Percentiles rank a stretch among this genome's conserved stretches.
Conservation (phyloP, 2,113 vertebrate species). For the Albula goreensis region DNA sequence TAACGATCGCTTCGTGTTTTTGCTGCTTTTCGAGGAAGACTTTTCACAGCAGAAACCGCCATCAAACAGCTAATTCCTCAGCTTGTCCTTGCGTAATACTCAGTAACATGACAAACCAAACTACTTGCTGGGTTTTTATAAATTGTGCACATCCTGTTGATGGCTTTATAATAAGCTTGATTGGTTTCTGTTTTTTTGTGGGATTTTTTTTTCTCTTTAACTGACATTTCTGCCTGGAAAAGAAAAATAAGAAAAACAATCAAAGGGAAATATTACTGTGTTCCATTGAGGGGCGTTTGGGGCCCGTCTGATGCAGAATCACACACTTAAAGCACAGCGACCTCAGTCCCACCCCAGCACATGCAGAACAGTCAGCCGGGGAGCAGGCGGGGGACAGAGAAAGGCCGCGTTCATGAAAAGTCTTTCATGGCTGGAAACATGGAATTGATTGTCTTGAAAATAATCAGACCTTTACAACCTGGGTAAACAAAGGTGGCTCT, state of each 20-base stretch:
- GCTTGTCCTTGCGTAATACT: too few species aligned
- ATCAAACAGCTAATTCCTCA: not conserved
- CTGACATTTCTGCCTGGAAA: not conserved
- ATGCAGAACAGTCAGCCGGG: not conserved
- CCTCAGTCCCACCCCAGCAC: constrained; percentile 1
- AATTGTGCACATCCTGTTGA: not conserved
- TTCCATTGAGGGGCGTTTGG: not conserved
- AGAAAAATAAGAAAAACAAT: not conserved
- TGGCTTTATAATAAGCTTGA: not conserved
- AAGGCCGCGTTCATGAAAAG: constrained; percentile 4
- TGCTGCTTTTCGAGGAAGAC: not conserved
- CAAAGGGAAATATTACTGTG: not conserved
- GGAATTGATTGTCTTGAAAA: constrained; percentile 20
- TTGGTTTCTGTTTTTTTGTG: not conserved
- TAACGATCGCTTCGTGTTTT: not conserved
- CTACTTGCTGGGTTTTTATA: not conserved
- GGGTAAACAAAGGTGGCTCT: constrained; percentile 50
- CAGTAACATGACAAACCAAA: not conserved
- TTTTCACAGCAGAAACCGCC: not conserved
- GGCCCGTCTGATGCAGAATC: constrained; percentile 3
- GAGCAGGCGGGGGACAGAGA: not conserved
- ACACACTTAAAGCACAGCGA: not conserved
- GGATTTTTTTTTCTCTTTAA: not conserved
- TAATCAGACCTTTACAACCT: constrained; percentile 45
- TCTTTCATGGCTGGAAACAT: constrained; percentile 37